Evolutionary conservation across 1,140 invertebrate genomes (phyloP), one percentile per base, ranked within the genome.

Genomic region (Nebria ingens): DNA sequence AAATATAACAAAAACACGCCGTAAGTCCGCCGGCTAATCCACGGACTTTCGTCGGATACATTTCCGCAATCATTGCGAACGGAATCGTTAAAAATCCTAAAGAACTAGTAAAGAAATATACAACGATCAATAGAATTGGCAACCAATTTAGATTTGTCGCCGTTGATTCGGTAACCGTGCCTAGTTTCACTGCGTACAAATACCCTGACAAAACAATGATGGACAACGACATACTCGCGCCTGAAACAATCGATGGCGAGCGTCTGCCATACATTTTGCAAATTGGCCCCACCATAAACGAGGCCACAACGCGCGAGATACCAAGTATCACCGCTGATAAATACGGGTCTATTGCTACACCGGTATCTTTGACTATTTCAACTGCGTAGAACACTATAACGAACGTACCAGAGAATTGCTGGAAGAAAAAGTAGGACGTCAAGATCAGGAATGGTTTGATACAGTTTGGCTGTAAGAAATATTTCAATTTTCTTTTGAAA

Each of bases 391-490:
- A 89, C 25, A 89, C 79, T 2, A 88, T 72, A 2, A 86, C 83
- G 60, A 87, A 89, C 19, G 84, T 79, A 0, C 89, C 89, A 1
- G 81, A 82, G 45, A 89, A 80, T 65, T 91, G 87, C 66, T 90
- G 86, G 63, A 89, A 83, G 59, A 84, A 79, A 69, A 91, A 88
- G 54, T 84, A 79, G 0, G 68, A 68, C 15, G 83, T 69, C 59
- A 86, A 76, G 3, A 91, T 78, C 0, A 75, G 19, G 13, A 87
- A 75, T 0, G 86, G 85, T 45, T 84, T 79, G 42, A 83, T 66
- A 1, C 79, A 77, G 17, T 73, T 73, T 0, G 73, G 72, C 6
- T 72, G 68, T 0, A 65, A 38, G 29, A 78, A 58, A 23, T 71
- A 62, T 22, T 71, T 68, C 13, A 73, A 17, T 12, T 64, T 66